Evolutionary conservation across 2,113 vertebrate species (phyloP), one percentile per base, ranked within the genome.

Genomic region (Tragulus kanchil): DNA sequence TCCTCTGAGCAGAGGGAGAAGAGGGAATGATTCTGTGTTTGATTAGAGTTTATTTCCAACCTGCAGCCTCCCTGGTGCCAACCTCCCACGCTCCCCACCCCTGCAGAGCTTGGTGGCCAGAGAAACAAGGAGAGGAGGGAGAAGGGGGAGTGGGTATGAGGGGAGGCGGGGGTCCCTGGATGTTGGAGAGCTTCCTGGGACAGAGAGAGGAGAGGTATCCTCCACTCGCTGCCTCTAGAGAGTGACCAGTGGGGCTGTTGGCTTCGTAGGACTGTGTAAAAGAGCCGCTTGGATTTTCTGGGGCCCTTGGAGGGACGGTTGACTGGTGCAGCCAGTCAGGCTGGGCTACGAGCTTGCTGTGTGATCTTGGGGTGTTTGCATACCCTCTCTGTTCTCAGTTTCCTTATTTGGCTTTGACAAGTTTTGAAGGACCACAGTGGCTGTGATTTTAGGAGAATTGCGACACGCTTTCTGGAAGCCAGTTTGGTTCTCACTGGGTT

Each of bases 11-110:
- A 45, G 73, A 91, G 96, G 94, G 95, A 95, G 96, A 93, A 89
- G 95, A 87, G 3, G 3, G 89, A 89, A 71, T n/a, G 93, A 94
- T 97, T 93, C 83, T 92, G 95, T 78, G 85, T 97, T 97, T 97
- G 97, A 98, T 98, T 97, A 98, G 97, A 96, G 78, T 97, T 97
- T 90, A 97, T 96, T 97, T 98, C 89, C 95, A 97, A 96, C 92
- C 93, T 95, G 92, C 97, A 93, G 71, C 85, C 93, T 95, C 94
- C 93, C 95, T 58, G 86, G 87, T 92, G 95, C 88, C 79, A 95
- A 9, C 86, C 91, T 96, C 95, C 97, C 87, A 92, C 45, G 6
- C 73, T 23, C 1, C 3, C 69, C 3, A 0, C 93, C 89, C 93
- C 87, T 61, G 45, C 86, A 25, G 89, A 95, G 50, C 79, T 19